Percentiles rank a stretch among this genome's conserved stretches.
Evolutionary conservation across 2,113 vertebrate genomes (phyloP).

Genomic region (Podarcis muralis): DNA sequence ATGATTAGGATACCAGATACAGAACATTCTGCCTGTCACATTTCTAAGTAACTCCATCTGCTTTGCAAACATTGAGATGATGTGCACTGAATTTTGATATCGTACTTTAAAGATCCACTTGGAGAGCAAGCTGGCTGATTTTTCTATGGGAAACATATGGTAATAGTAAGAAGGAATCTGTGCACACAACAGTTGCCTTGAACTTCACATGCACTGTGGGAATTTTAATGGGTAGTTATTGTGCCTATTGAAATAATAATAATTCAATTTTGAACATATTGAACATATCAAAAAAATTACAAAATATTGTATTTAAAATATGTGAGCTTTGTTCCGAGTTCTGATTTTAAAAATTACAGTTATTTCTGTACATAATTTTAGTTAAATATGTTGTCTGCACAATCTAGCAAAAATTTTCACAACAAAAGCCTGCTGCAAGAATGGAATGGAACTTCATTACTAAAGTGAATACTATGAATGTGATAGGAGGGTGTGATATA

Average conservation of each 20-base stretch:
- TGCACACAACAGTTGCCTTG: background rate
- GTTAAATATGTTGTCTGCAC: background rate
- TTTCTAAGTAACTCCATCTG: background rate
- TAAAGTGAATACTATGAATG: background rate
- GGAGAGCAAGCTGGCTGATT: background rate
- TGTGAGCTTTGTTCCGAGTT: background rate
- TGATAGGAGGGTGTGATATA: background rate
- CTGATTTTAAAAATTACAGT: background rate
- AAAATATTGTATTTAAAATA: background rate
- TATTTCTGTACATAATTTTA: background rate
- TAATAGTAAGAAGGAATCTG: constrained; percentile 8
- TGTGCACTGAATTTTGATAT: background rate
- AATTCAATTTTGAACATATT: background rate
- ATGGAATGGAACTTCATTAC: background rate
- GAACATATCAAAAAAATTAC: background rate
- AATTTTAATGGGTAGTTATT: background rate
- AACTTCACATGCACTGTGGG: background rate
- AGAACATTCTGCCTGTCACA: background rate
- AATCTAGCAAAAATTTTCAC: background rate
- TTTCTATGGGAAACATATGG: background rate
- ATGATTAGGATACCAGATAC: background rate
- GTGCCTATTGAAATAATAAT: background rate
- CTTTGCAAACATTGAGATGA: background rate
- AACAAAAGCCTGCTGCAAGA: background rate
- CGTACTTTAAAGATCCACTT: background rate